Percentiles rank a stretch among this genome's conserved stretches.
Conservation (phyloP, 1,140 invertebrate species). For the Piezodorus guildinii region DNA sequence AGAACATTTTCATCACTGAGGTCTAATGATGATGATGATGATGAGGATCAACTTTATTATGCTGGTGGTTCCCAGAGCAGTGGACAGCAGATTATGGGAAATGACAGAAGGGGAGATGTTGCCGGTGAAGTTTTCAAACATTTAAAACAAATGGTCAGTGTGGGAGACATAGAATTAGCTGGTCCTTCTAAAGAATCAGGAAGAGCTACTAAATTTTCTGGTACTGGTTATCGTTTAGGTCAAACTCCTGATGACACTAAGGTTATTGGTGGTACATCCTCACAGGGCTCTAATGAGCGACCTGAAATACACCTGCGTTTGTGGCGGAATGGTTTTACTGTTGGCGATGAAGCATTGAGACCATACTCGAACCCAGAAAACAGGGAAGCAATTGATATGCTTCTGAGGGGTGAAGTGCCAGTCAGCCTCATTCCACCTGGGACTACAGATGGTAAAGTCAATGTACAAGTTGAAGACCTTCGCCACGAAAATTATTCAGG, state of each 20-base stretch:
- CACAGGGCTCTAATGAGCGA: not conserved
- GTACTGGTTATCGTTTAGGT: not conserved
- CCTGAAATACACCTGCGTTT: not conserved
- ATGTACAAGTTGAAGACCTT: not conserved
- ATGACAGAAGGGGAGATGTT: not conserved
- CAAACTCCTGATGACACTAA: not conserved
- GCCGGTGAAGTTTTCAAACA: not conserved
- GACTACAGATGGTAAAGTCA: not conserved
- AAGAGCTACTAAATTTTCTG: not conserved
- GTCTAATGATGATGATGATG: not conserved
- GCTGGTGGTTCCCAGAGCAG: not conserved
- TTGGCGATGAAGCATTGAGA: not conserved
- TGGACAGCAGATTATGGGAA: not conserved
- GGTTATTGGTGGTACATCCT: not conserved
- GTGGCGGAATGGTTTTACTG: not conserved
- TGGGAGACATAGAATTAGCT: not conserved
- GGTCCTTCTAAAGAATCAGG: not conserved
- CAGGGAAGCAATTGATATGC: not conserved
- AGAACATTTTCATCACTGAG: not conserved
- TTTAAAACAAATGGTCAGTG: not conserved
- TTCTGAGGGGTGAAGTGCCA: not conserved
- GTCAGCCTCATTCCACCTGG: not conserved
- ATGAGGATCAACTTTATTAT: slow-evolving; percentile 1
- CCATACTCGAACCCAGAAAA: not conserved
- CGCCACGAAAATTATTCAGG: not conserved